Percentiles rank a stretch among this genome's conserved stretches.
These are phyloP conservation scores for Neuroscelio doddi DNA, from an alignment of 2,888 invertebrate genomes.

Conservation along the genomic window DNA sequence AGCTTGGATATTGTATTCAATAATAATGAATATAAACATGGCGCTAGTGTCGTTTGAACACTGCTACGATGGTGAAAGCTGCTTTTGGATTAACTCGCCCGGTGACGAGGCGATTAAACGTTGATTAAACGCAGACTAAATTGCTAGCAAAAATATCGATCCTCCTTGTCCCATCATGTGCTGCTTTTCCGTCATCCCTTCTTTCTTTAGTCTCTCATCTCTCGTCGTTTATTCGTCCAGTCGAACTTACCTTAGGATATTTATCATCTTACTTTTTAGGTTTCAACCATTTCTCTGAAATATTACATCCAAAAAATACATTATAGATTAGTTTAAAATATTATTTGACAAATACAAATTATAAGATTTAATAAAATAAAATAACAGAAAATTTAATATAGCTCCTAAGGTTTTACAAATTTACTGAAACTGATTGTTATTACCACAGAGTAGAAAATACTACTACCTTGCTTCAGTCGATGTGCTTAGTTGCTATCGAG, in stretches of 20 bases:
- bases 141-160: conserved; percentile 67
- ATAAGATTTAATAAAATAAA: too few relatives aligned
- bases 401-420: background rate
- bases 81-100: conserved; percentile 63
- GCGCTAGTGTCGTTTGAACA: conserved; percentile 53
- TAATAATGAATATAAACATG: conserved; percentile 63
- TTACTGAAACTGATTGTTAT: background rate
- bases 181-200: conserved; percentile 42
- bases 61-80: conserved; percentile 52
- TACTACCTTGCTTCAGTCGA: background rate
- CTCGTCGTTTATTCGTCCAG: background rate
- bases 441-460: conserved; percentile 2
- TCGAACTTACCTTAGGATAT: background rate
- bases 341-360: too few relatives aligned
- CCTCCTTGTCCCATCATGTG: conserved; percentile 46
- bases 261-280: too few relatives aligned
- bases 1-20: conserved; percentile 49
- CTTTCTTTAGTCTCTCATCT: conserved; percentile 21
- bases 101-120: conserved; percentile 68
- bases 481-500: conserved; percentile 21
- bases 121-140: conserved; percentile 67
- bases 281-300: too few relatives aligned
- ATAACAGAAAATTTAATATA: too few relatives aligned
- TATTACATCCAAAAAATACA: too few relatives aligned
- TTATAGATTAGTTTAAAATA: too few relatives aligned